Conservation (phyloP, 2,797 vertebrate species). For the Sphenodon punctatus region DNA sequence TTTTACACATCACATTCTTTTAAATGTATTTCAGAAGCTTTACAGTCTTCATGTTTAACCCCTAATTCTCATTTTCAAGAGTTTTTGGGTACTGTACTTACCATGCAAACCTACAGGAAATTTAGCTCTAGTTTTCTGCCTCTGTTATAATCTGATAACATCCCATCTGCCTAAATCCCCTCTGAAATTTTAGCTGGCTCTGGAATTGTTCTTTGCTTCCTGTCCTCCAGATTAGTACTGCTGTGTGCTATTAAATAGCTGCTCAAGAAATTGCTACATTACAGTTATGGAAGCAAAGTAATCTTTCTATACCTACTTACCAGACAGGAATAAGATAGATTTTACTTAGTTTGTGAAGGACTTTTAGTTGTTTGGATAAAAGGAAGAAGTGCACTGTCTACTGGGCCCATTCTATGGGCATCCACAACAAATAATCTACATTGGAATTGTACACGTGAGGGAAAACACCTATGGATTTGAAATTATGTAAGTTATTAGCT, state of each 20-base stretch:
- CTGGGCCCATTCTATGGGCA: fast-evolving
- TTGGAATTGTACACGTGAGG: background rate
- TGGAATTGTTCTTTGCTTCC: background rate
- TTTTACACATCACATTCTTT: too few species aligned
- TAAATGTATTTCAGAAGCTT: background rate
- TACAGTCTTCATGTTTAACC: background rate
- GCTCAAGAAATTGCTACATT: fast-evolving
- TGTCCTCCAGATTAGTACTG: background rate
- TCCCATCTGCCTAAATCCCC: background rate
- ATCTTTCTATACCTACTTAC: fast-evolving
- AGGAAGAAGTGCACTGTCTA: background rate
- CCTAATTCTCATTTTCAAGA: background rate
- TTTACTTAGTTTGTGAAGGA: background rate
- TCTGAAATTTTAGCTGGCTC: background rate
- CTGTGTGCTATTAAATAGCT: fast-evolving
- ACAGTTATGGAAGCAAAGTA: background rate
- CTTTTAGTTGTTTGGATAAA: background rate
- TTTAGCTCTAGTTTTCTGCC: background rate
- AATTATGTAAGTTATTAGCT: background rate
- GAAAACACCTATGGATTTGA: background rate
- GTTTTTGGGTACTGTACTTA: background rate
- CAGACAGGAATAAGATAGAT: background rate
- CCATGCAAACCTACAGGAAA: background rate
- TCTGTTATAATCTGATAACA: background rate
- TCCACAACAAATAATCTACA: background rate